Conservation (phyloP, 2,797 vertebrate genomes). For the Rhinella marina region DNA sequence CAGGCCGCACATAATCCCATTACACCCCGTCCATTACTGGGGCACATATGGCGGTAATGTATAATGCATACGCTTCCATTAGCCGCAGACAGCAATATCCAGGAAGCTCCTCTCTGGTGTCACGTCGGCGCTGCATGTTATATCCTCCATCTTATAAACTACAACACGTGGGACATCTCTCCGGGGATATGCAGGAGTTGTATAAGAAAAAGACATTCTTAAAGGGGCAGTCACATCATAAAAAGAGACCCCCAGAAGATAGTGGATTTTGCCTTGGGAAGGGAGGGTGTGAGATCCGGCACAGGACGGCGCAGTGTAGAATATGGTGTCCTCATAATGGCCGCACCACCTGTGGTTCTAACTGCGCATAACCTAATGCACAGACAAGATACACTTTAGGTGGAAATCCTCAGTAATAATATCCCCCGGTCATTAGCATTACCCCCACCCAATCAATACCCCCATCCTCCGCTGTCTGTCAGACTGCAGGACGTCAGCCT, state of each 20-base stretch:
- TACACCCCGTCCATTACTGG: neutral
- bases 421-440: neutral
- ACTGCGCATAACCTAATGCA: neutral
- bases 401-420: neutral
- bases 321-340: too few species aligned
- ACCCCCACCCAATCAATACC: neutral
- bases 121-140: neutral
- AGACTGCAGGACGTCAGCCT: neutral
- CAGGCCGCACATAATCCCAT: neutral
- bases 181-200: too few species aligned
- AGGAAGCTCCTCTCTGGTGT: neutral
- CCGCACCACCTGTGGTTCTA: too few species aligned
- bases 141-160: neutral
- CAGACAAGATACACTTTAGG: neutral
- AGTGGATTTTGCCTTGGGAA: too few species aligned
- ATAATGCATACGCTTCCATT: constrained; percentile 10
- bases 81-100: neutral
- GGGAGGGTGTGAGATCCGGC: too few species aligned
- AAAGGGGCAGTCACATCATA: too few species aligned
- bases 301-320: too few species aligned
- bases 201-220: too few species aligned
- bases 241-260: too few species aligned
- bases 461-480: neutral
- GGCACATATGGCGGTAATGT: neutral
- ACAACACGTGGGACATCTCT: neutral